Evolutionary conservation across 1,140 invertebrate species (phyloP).

Genomic region (Drosophila parvula): DNA sequence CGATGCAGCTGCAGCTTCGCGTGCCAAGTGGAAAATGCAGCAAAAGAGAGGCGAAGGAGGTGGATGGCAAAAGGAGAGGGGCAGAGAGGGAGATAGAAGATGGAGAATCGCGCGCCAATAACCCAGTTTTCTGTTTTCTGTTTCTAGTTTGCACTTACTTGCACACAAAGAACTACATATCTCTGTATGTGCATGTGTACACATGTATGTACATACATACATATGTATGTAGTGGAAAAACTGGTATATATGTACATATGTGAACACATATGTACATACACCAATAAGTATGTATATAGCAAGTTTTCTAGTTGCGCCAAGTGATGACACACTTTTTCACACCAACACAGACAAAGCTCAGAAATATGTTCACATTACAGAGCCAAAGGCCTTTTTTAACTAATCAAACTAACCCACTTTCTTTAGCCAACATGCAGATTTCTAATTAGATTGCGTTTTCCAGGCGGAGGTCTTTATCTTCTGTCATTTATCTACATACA

Average conservation of each 20-base stretch:
- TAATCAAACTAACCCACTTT: constrained; percentile 73
- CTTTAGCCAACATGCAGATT: constrained; percentile 61
- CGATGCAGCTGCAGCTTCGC: constrained; percentile 51
- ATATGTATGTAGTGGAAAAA: background rate
- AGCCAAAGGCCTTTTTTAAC: constrained; percentile 29
- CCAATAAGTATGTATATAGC: constrained; percentile 39
- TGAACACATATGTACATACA: constrained; percentile 11
- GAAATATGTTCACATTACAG: constrained; percentile 23
- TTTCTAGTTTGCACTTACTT: constrained; percentile 75
- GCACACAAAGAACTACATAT: constrained; percentile 51
- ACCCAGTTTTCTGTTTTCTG: constrained; percentile 71
- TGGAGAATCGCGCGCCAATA: constrained; percentile 69
- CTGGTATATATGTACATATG: constrained; percentile 1
- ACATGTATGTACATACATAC: constrained; percentile 10
- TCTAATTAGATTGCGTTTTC: constrained; percentile 72
- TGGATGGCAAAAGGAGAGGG: constrained; percentile 5
- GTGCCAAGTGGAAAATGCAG: constrained; percentile 63
- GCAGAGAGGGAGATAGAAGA: constrained; percentile 8
- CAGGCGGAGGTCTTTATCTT: constrained; percentile 51
- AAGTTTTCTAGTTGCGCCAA: constrained; percentile 73
- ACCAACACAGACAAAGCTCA: constrained; percentile 7
- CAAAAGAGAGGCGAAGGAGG: constrained; percentile 8
- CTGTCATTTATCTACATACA: constrained; percentile 67
- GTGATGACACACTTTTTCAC: constrained; percentile 72
- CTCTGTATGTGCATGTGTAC: constrained; percentile 8